A percentile compares a stretch with the other conserved stretches of the same genome.
These are phyloP conservation scores for Drosophila anceps DNA, from an alignment of 2,888 invertebrate genomes.

Conservation along the genomic window DNA sequence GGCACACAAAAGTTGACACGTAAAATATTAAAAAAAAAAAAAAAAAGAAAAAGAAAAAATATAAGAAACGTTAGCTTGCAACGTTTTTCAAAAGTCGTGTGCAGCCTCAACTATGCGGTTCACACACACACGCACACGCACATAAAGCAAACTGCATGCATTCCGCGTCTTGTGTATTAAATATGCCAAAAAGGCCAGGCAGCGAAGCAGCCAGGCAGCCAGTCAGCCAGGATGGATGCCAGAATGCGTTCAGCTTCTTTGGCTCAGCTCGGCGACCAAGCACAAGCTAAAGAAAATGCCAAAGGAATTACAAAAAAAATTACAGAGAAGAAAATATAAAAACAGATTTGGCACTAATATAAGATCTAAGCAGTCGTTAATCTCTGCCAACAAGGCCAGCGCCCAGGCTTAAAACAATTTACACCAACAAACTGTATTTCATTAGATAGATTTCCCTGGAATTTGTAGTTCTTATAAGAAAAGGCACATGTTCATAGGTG, in stretches of 20 bases:
- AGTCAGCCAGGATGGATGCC: slow-evolving; percentile 21
- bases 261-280: slow-evolving; percentile 14
- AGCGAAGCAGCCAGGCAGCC: slow-evolving; percentile 17
- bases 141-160: slow-evolving; percentile 32
- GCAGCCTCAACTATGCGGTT: slow-evolving; percentile 32
- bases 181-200: slow-evolving; percentile 46
- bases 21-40: slow-evolving; percentile 68
- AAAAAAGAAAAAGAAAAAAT: background rate
- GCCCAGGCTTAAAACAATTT: slow-evolving; percentile 4
- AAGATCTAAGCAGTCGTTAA: slow-evolving; percentile 51
- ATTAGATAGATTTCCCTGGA: background rate
- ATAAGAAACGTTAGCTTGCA: slow-evolving; percentile 19
- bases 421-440: background rate
- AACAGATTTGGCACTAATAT: slow-evolving; percentile 48
- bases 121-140: slow-evolving; percentile 23
- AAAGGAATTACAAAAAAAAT: slow-evolving; percentile 18
- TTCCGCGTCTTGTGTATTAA: slow-evolving; percentile 36
- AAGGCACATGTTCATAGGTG: no score
- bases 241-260: slow-evolving; percentile 41
- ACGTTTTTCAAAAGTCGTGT: slow-evolving; percentile 42
- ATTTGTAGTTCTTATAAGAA: background rate
- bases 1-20: slow-evolving; percentile 76
- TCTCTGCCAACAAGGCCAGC: slow-evolving; percentile 48
- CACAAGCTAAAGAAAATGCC: slow-evolving; percentile 11
- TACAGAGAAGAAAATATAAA: background rate